These are phyloP conservation scores for Crioceris asparagi DNA, from an alignment of 2,888 invertebrate species.

Conservation along the genomic window DNA sequence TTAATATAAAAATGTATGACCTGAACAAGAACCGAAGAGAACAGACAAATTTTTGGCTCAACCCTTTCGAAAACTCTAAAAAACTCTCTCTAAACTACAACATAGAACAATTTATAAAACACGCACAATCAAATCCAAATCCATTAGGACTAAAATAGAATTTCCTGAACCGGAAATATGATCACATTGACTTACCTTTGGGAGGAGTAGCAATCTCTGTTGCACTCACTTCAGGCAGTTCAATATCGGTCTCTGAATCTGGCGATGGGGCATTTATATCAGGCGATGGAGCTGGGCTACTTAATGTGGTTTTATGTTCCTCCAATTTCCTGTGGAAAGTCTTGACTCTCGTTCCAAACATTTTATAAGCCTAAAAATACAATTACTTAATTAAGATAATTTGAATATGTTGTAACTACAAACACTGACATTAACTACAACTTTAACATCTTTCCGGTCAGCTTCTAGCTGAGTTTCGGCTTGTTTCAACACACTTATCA, in stretches of 20 bases:
- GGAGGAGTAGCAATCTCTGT: conserved; percentile 6
- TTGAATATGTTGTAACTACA: neutral
- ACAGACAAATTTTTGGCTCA: too few species aligned
- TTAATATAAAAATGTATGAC: too few species aligned
- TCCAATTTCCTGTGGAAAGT: conserved; percentile 76
- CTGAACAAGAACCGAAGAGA: too few species aligned
- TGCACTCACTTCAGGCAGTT: conserved; percentile 46
- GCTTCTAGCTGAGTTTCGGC: conserved; percentile 81
- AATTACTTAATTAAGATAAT: neutral
- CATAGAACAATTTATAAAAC: too few species aligned
- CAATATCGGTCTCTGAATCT: conserved; percentile 71
- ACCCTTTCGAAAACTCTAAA: too few species aligned
- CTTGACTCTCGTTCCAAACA: conserved; percentile 81
- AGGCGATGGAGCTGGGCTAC: conserved; percentile 60
- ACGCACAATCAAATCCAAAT: too few species aligned
- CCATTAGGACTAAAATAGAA: too few species aligned
- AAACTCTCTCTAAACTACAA: too few species aligned
- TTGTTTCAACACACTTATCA: conserved; percentile 67
- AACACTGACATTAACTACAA: conserved; percentile 81
- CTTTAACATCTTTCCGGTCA: conserved; percentile 88
- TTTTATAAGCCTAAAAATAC: conserved; percentile 74
- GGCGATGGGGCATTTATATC: conserved; percentile 63
- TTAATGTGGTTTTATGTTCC: conserved; percentile 63
- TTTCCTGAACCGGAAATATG: too few species aligned
- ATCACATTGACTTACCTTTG: conserved; percentile 10